Evolutionary conservation across 2,888 invertebrate genomes (phyloP), one percentile per base, ranked within the genome.

Genomic region (Chaetoderma sp.): DNA sequence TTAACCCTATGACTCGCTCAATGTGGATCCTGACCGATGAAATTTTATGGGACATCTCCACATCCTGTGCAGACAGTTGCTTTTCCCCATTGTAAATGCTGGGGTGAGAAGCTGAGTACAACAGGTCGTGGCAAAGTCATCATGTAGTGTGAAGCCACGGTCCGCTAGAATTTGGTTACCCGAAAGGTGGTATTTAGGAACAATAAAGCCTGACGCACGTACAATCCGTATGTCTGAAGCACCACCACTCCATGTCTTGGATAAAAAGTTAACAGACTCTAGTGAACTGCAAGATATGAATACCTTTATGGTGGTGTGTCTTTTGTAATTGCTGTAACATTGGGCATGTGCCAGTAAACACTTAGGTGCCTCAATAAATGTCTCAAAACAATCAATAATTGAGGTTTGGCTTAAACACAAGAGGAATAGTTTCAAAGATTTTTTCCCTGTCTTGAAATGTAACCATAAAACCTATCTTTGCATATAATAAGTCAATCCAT

Each of bases 101-200:
- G 68, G 70, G n/a, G 52, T 62, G n/a, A 71, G 36, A 4, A 73
- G 58, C 49, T 73, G 66, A 23, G 70, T 70, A 42, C 63, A 36
- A 64, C 67, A 69, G 3, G 10, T 16, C 16, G 55, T 56, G 0
- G 67, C 71, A 66, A 74, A 68, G 27, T 74, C 74, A 30, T 73
- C 68, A n/a, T 70, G 32, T 1, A 74, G 36, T 3, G 70, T 70
- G 47, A 74, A 74, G 4, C 67, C 69, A n/a, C 71, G 42, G 28
- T 74, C 73, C 10, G 70, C 74, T 21, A 74, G 47, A 44, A 74
- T 67, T 44, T 72, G 68, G 58, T 73, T 71, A 25, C 65, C 70
- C 36, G 66, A 72, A 3, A 50, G 32, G 57, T 71, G 71, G 10
- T 60, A 65, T 8, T 59, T 56, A 1, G 39, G 30, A 21, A 8